Evolutionary conservation across 2,113 vertebrate genomes (phyloP).

Genomic region (Gila orcuttii): DNA sequence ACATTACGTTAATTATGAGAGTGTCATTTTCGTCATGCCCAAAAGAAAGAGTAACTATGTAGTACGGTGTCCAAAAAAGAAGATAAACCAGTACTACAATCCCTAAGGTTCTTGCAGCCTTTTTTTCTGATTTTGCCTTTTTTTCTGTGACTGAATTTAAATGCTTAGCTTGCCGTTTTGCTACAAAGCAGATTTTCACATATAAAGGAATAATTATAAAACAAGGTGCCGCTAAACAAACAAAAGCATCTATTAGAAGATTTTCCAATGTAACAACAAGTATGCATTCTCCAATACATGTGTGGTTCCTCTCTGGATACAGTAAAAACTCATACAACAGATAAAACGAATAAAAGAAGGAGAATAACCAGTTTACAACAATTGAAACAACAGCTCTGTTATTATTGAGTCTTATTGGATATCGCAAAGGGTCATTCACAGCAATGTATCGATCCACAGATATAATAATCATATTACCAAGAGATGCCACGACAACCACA

Average conservation of each 20-base stretch:
- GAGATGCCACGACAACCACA: slow-evolving; percentile 61
- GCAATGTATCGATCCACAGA: slow-evolving; percentile 66
- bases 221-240: slow-evolving; percentile 31
- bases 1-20: neutral
- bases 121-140: slow-evolving; percentile 26
- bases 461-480: slow-evolving; percentile 62
- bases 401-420: slow-evolving; percentile 57
- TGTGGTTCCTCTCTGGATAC: neutral
- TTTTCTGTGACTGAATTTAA: neutral
- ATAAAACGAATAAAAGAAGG: slow-evolving; percentile 53
- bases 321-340: slow-evolving; percentile 1
- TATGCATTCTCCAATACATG: slow-evolving; percentile 40
- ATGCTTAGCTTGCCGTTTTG: slow-evolving; percentile 32
- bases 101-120: slow-evolving; percentile 43
- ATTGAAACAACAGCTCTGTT: slow-evolving; percentile 50
- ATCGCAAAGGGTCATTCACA: slow-evolving; percentile 66
- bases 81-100: slow-evolving; percentile 49
- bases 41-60: neutral
- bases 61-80: slow-evolving; percentile 36
- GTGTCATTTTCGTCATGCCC: neutral
- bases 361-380: slow-evolving; percentile 62
- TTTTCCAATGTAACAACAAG: neutral
- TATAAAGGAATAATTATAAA: slow-evolving; percentile 40
- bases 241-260: slow-evolving; percentile 18
- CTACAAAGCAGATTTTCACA: slow-evolving; percentile 39